phyloP scores from a whole-genome alignment of 2,797 vertebrate species.

The Propithecus perrieri region DNA sequence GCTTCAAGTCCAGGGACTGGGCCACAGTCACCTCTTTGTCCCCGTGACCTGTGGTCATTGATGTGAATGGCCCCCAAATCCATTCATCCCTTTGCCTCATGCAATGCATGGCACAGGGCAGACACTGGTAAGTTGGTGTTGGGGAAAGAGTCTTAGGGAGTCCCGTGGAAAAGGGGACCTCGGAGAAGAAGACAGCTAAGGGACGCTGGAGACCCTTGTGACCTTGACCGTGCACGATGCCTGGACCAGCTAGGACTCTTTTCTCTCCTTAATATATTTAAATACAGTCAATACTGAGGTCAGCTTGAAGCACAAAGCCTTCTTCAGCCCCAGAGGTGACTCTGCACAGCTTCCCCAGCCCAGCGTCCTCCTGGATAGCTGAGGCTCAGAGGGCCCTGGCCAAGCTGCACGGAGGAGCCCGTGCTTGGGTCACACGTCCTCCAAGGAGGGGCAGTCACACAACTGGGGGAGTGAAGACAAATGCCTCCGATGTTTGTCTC shows the following conservation, averaged over 20 bases:
- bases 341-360: not conserved
- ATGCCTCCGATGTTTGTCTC: not conserved
- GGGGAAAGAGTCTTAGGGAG: not conserved
- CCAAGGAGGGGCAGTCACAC: not conserved
- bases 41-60: not conserved
- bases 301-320: not conserved
- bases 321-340: conserved; percentile 41
- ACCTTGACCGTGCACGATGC: not conserved
- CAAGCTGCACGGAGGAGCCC: fast-evolving
- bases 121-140: not conserved
- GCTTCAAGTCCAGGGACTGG: not conserved
- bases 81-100: not conserved
- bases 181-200: not conserved
- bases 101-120: fast-evolving
- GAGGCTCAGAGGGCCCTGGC: not conserved
- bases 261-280: not conserved
- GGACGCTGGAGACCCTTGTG: not conserved
- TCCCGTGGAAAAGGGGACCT: not conserved
- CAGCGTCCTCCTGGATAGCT: not conserved
- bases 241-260: not conserved
- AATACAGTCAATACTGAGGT: not conserved
- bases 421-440: not conserved
- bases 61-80: not conserved
- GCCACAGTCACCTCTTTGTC: not conserved
- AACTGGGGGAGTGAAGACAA: not conserved